Evolutionary conservation across 2,113 vertebrate species (phyloP).

Genomic region (Saccopteryx leptura): DNA sequence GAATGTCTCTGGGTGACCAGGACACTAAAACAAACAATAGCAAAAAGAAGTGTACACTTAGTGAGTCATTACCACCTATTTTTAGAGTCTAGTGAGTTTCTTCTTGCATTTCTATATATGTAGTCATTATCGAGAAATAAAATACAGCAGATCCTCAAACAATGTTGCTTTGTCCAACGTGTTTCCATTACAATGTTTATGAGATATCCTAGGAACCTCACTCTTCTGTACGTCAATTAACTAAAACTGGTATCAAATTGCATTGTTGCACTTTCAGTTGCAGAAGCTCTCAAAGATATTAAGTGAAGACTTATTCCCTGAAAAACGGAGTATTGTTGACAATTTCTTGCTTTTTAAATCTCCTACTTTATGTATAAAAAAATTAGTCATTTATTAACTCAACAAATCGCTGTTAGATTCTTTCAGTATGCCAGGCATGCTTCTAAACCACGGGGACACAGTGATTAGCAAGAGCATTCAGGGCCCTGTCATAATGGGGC

Average conservation of each 20-base stretch:
- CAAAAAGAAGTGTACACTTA: background rate
- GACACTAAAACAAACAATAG: background rate
- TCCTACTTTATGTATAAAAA: constrained; percentile 12
- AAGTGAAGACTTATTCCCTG: background rate
- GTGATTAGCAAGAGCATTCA: background rate
- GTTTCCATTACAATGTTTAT: background rate
- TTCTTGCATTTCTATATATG: background rate
- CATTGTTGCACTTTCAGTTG: background rate
- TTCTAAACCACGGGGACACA: background rate
- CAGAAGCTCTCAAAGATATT: background rate
- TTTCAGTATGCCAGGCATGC: background rate
- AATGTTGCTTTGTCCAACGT: background rate
- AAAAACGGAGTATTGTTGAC: background rate
- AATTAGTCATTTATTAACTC: background rate
- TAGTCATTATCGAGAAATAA: background rate
- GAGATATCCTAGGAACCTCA: background rate
- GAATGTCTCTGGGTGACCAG: background rate
- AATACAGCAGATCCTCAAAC: background rate
- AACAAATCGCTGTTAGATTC: background rate
- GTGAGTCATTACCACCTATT: background rate
- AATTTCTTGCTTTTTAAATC: background rate
- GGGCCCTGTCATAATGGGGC: background rate
- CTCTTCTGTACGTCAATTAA: background rate
- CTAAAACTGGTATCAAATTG: background rate
- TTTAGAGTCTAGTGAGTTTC: constrained; percentile 5